These are phyloP conservation scores for Lethocerus indicus DNA, from an alignment of 1,140 invertebrate species.

Conservation along the genomic window DNA sequence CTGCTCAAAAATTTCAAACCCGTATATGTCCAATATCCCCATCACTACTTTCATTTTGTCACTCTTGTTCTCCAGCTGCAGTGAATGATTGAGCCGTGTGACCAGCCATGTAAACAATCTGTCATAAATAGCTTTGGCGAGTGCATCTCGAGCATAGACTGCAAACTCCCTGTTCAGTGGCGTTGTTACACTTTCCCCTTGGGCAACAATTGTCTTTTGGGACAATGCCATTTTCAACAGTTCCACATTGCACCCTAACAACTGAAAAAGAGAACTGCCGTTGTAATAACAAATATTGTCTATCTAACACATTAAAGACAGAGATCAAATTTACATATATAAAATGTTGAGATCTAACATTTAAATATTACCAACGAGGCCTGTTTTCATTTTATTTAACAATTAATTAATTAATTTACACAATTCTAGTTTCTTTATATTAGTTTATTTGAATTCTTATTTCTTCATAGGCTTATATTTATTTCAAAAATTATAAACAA, in stretches of 20 bases:
- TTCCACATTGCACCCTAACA: conserved; percentile 46
- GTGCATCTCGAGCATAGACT: conserved; percentile 62
- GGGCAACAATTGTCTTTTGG: conserved; percentile 69
- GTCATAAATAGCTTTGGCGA: conserved; percentile 79
- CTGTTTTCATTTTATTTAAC: too few relatives aligned
- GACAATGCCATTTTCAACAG: conserved; percentile 53
- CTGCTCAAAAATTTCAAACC: conserved; percentile 63
- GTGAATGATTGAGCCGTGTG: conserved; percentile 54
- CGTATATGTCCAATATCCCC: conserved; percentile 74
- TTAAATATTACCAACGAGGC: too few relatives aligned
- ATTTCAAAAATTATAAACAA: too few relatives aligned
- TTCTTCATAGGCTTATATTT: too few relatives aligned
- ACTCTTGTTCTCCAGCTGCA: conserved; percentile 39
- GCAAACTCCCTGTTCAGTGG: conserved; percentile 57
- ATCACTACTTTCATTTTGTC: conserved; percentile 40
- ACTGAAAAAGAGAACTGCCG: conserved; percentile 30
- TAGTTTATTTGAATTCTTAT: too few relatives aligned
- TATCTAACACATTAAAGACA: too few relatives aligned
- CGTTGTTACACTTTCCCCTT: conserved; percentile 63
- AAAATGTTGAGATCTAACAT: too few relatives aligned
- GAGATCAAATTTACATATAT: too few relatives aligned
- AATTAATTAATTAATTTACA: too few relatives aligned
- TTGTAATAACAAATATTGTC: too few relatives aligned
- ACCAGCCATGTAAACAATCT: conserved; percentile 82
- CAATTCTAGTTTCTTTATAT: too few relatives aligned